A percentile compares a stretch with the other conserved stretches of the same genome.
These are phyloP conservation scores for Aphis gossypii DNA, from an alignment of 1,140 invertebrate species.

Conservation along the genomic window DNA sequence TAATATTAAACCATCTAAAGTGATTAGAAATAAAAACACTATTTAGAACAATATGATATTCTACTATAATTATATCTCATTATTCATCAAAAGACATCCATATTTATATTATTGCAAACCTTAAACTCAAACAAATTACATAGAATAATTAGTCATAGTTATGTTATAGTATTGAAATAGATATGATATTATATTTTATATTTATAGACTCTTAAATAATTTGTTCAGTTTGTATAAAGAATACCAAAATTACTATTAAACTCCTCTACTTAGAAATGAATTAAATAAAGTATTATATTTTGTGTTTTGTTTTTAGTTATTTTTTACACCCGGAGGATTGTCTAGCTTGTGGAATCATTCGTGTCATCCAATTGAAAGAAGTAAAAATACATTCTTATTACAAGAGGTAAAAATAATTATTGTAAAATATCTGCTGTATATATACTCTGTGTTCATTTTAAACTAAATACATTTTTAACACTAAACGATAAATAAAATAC, in stretches of 20 bases:
- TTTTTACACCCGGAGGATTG: constrained; percentile 57
- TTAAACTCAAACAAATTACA: neutral
- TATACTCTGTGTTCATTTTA: neutral
- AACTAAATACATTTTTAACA: neutral
- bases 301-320: constrained; percentile 51
- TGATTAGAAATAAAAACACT: neutral
- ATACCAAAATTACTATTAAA: neutral
- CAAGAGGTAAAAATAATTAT: constrained; percentile 29
- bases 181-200: no score
- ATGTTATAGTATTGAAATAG: neutral
- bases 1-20: neutral
- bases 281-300: neutral
- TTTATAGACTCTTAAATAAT: neutral
- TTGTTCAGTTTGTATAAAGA: neutral
- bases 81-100: neutral
- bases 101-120: neutral
- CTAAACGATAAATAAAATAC: neutral
- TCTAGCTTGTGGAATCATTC: constrained; percentile 55
- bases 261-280: neutral
- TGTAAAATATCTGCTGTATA: neutral
- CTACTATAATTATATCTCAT: neutral
- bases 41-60: neutral
- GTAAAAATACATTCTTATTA: constrained; percentile 36
- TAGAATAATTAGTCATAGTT: no score
- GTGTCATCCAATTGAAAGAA: constrained; percentile 58